Percentiles rank a stretch among this genome's conserved stretches.
These are phyloP conservation scores for Platichthys flesus DNA, from an alignment of 2,113 vertebrate genomes.

Conservation along the genomic window DNA sequence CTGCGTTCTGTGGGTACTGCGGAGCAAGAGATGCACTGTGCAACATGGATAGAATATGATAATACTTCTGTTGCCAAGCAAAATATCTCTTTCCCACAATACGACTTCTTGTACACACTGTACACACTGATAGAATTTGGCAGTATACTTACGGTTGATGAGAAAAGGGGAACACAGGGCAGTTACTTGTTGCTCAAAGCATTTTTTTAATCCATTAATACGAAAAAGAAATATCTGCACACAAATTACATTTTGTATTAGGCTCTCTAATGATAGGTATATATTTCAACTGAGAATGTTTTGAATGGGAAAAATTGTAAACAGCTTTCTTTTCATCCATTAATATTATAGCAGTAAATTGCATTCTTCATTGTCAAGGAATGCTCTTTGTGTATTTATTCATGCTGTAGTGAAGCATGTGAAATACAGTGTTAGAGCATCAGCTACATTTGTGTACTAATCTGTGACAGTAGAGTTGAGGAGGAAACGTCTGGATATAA, in stretches of 20 bases:
- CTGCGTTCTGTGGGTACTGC: slow-evolving; percentile 38
- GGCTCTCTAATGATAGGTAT: no score
- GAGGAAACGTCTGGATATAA: slow-evolving; percentile 58
- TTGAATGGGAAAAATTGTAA: not conserved
- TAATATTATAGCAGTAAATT: not conserved
- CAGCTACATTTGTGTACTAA: not conserved
- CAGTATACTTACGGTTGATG: slow-evolving; percentile 11
- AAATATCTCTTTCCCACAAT: slow-evolving; percentile 59
- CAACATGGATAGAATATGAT: slow-evolving; percentile 58
- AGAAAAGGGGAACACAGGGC: slow-evolving; percentile 4
- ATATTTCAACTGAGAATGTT: not conserved
- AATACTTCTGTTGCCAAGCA: slow-evolving; percentile 62
- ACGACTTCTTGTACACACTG: slow-evolving; percentile 31
- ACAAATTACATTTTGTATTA: not conserved
- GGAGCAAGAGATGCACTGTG: slow-evolving; percentile 44
- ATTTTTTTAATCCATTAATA: slow-evolving; percentile 8
- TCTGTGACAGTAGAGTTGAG: slow-evolving; percentile 10
- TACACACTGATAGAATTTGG: slow-evolving; percentile 38
- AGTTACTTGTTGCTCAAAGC: slow-evolving; percentile 9
- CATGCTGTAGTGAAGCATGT: not conserved
- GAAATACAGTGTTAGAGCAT: not conserved
- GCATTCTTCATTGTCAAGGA: not conserved
- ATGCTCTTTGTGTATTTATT: not conserved
- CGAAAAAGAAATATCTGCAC: not conserved
- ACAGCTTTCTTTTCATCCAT: not conserved